These are phyloP conservation scores for Eclectus roratus DNA, from an alignment of 2,113 vertebrate genomes.

Conservation along the genomic window DNA sequence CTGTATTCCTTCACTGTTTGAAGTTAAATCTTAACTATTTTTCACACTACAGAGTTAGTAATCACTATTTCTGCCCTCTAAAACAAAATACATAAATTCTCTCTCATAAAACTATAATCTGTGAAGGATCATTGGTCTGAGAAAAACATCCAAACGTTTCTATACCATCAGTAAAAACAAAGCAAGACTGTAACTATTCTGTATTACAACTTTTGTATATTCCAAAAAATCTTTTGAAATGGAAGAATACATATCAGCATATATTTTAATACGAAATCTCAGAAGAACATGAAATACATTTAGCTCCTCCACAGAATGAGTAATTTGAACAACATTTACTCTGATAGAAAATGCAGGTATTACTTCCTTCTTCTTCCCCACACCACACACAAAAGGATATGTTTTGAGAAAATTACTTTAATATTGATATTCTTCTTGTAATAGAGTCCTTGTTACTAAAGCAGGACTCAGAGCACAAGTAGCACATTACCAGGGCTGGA, in stretches of 20 bases:
- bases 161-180: background rate
- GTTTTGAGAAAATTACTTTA: conserved; percentile 51
- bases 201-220: background rate
- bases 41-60: background rate
- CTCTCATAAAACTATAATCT: background rate
- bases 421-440: conserved; percentile 17
- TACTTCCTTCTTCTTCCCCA: background rate
- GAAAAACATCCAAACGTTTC: background rate
- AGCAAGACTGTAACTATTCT: background rate
- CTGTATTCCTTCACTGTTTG: background rate
- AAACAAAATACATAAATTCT: background rate
- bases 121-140: background rate
- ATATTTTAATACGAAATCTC: background rate
- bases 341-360: background rate
- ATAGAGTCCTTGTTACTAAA: background rate
- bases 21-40: background rate
- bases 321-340: conserved; percentile 33
- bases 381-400: background rate
- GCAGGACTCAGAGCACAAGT: background rate
- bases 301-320: background rate
- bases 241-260: background rate
- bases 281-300: background rate
- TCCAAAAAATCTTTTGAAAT: background rate
- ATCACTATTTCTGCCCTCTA: background rate
- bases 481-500: background rate